Evolutionary conservation across 2,888 invertebrate genomes (phyloP).

Genomic region (Gandaritis pyraliata): DNA sequence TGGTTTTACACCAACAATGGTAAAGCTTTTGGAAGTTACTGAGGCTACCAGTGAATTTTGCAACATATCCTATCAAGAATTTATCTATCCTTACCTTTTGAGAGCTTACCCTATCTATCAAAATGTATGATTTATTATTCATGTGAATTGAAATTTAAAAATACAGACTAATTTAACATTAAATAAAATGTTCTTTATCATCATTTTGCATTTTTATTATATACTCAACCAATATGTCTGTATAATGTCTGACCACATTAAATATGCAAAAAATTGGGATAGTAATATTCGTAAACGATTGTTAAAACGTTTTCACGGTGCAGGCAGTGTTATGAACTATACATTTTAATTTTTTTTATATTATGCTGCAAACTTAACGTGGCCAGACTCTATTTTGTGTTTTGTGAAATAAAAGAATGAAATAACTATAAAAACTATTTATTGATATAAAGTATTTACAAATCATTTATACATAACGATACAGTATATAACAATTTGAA

Average conservation of each 20-base stretch:
- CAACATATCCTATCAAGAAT: conserved; percentile 47
- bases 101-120: conserved; percentile 37
- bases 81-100: conserved; percentile 35
- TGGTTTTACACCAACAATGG: no score
- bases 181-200: conserved; percentile 52
- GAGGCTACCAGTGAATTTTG: conserved; percentile 8
- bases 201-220: conserved; percentile 31
- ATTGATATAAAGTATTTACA: conserved; percentile 68
- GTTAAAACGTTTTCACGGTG: no score
- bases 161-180: conserved; percentile 61
- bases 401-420: conserved; percentile 3
- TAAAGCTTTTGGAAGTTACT: background rate
- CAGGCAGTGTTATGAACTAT: no score
- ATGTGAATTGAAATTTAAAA: conserved; percentile 35
- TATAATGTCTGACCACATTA: no score
- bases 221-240: no score
- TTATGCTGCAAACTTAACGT: no score
- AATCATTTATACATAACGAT: conserved; percentile 45
- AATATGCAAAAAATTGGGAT: no score
- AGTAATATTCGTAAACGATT: no score
- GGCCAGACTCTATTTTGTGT: background rate
- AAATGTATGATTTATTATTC: conserved; percentile 21
- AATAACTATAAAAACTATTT: conserved; percentile 47
- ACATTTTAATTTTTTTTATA: no score
- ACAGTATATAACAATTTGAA: conserved; percentile 41